These are phyloP conservation scores for Druceiella hillmani DNA, from an alignment of 2,888 invertebrate species.

Conservation along the genomic window DNA sequence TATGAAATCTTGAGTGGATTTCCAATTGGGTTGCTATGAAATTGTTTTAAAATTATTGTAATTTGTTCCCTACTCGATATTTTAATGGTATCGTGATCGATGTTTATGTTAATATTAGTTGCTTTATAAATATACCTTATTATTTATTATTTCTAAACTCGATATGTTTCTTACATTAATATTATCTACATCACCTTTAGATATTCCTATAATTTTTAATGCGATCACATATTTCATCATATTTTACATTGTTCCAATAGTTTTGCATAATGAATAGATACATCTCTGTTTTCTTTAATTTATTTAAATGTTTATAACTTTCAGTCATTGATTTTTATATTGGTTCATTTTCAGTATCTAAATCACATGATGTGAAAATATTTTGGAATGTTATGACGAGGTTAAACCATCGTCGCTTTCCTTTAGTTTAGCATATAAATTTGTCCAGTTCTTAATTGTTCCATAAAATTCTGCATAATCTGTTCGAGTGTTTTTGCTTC, in stretches of 20 bases:
- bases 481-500: too few relatives aligned
- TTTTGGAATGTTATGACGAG: too few relatives aligned
- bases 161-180: too few relatives aligned
- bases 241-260: conserved; percentile 17
- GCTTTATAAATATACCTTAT: too few relatives aligned
- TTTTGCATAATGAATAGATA: too few relatives aligned
- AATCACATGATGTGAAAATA: too few relatives aligned
- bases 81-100: conserved; percentile 1
- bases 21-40: conserved; percentile 3
- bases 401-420: too few relatives aligned
- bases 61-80: conserved; percentile 8
- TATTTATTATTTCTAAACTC: too few relatives aligned
- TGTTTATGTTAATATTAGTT: conserved; percentile 4
- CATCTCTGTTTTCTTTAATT: background rate
- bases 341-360: too few relatives aligned
- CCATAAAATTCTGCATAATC: background rate
- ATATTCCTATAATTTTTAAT: conserved; percentile 4
- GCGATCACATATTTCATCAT: conserved; percentile 14
- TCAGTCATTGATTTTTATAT: too few relatives aligned
- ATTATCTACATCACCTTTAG: too few relatives aligned
- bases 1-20: conserved; percentile 9
- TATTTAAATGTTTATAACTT: too few relatives aligned
- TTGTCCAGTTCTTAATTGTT: background rate
- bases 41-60: background rate
- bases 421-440: background rate